Evolutionary conservation across 2,797 vertebrate genomes (phyloP).

Genomic region (Amblyraja radiata): DNA sequence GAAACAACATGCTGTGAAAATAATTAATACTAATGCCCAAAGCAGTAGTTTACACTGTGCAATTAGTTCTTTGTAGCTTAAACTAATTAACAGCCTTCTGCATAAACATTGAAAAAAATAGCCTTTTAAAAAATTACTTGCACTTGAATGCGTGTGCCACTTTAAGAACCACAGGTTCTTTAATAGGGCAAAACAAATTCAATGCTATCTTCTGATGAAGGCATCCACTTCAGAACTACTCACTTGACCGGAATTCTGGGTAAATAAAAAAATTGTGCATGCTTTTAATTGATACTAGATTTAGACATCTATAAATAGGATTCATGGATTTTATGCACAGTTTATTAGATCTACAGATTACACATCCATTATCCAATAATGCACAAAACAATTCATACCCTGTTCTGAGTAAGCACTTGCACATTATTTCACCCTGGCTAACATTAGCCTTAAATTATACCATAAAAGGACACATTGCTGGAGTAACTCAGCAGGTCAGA

Average conservation of each 20-base stretch:
- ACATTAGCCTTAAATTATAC: background rate
- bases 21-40: conserved; percentile 21
- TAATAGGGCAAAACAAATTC: background rate
- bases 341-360: background rate
- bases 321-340: too few species aligned
- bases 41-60: background rate
- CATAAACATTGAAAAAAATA: background rate
- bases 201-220: background rate
- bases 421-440: background rate
- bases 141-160: background rate
- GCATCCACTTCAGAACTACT: background rate
- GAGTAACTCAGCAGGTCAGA: too few species aligned
- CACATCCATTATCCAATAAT: background rate
- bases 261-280: background rate
- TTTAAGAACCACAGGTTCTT: background rate
- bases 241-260: background rate
- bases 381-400: background rate
- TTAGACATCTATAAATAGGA: background rate
- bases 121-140: background rate
- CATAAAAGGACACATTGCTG: too few species aligned
- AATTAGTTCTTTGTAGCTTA: background rate
- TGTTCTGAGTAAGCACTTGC: background rate
- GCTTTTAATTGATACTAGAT: background rate
- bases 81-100: conserved; percentile 2
- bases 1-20: conserved; percentile 9